These are phyloP conservation scores for Nasonia giraulti DNA, from an alignment of 1,140 invertebrate genomes.

Conservation along the genomic window DNA sequence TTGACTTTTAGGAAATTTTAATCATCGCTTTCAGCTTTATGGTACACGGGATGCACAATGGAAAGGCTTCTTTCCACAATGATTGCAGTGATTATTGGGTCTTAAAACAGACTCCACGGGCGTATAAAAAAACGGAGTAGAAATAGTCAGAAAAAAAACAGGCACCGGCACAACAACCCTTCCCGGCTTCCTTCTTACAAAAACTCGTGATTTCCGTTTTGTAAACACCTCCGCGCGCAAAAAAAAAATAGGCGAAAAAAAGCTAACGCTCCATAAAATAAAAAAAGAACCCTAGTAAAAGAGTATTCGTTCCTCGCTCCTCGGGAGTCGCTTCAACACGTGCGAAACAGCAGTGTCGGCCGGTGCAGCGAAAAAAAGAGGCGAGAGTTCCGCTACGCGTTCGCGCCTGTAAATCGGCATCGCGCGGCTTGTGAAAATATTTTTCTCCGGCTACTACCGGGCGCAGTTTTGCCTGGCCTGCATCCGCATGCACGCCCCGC, in stretches of 20 bases:
- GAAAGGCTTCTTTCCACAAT: too few species aligned
- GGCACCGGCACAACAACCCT: too few species aligned
- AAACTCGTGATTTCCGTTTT: too few species aligned
- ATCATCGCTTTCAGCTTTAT: too few species aligned
- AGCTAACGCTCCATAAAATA: background rate
- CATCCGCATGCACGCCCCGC: background rate
- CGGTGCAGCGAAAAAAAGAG: conserved; percentile 2
- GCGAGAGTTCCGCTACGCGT: background rate
- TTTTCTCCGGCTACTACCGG: conserved; percentile 10
- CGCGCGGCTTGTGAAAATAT: conserved; percentile 40
- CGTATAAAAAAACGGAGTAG: too few species aligned
- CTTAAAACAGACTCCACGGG: too few species aligned
- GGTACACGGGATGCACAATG: too few species aligned
- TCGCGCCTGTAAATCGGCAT: conserved; percentile 17
- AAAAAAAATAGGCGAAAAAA: background rate
- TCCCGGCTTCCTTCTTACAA: too few species aligned
- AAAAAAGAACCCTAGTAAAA: background rate
- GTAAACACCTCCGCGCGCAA: background rate
- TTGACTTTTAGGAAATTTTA: too few species aligned
- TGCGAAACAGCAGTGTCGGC: background rate
- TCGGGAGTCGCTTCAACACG: background rate
- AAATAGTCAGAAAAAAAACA: too few species aligned
- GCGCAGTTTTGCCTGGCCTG: background rate
- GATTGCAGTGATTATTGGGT: too few species aligned
- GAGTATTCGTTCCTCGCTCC: background rate